Base-by-base conservation (phyloP, 2,888 invertebrate genomes). In the Eupithecia exiguata region DNA sequence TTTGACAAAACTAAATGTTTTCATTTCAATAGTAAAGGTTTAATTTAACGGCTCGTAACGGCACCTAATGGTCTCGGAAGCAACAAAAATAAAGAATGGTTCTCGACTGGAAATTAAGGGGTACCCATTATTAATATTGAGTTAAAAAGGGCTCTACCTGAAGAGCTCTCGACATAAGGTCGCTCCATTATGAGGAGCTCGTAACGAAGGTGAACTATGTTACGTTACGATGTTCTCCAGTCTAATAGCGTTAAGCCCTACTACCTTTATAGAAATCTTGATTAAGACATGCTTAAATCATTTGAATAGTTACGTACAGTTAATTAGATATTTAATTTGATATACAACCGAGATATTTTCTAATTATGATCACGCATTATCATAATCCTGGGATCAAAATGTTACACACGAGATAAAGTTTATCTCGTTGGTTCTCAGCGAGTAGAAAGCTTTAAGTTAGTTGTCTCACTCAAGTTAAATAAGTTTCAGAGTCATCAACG, bases 201-300 rank as follows among this genome's bases (percentile, higher is more conserved):
- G 85, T 91, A 90, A 90, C 91, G 85, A 87, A 86, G 83, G 84
- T 85, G 84, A 87, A 87, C 88, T 87, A 85, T 87, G 88, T 88
- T 87, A 86, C 86, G 81, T 79, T 81, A 78, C 77, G 77, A 77
- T 80, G 83, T 81, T 81, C 79, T 84, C 69, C 75, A 79, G 78
- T 82, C 81, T 90, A 89, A 90, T 90, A 85, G 85, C 82, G 78
- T 81, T 82, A 85, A 81, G 78, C 84, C 82, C 80, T 86, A 86
- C 86, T 86, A 83, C 82, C 83, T 83, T 87, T 86, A 30, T 30
- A 84, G 84, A 81, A 80, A 82, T 86, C 87, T 85, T 88, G 88
- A 89, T 89, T 87, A 88, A 88, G 85, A 83, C 82, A 80, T 79
- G 82, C 82, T 83, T 82, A 82, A 83, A 81, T 78, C 77, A 72